Percentiles rank a stretch among this genome's conserved stretches.
phyloP scores from a whole-genome alignment of 2,113 vertebrate genomes.

The Mus pahari region DNA sequence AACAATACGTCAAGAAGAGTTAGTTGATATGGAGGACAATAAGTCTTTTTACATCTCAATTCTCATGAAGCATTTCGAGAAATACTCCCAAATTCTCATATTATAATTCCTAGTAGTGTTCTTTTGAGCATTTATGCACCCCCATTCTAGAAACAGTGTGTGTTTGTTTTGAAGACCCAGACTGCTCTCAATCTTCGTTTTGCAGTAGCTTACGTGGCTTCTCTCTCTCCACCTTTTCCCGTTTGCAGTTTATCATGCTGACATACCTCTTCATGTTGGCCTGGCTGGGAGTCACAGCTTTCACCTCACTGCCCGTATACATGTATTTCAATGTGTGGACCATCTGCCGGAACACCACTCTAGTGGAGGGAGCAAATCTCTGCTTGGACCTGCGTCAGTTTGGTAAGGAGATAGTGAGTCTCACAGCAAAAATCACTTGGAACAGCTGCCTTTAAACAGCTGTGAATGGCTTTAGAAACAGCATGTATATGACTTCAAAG shows the following conservation, averaged over 20 bases:
- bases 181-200: not conserved
- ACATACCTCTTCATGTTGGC: constrained; percentile 99
- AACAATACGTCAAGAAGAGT: not conserved
- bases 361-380: constrained; percentile 92
- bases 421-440: not conserved
- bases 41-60: not conserved
- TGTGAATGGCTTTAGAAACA: not conserved
- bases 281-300: constrained; percentile 98
- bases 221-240: constrained; percentile 53
- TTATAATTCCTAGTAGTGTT: not conserved
- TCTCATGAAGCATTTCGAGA: not conserved
- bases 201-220: not conserved
- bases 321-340: constrained; percentile 99
- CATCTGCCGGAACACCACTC: constrained; percentile 95
- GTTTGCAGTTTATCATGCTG: constrained; percentile 97
- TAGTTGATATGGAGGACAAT: not conserved
- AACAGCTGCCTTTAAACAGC: not conserved
- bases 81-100: not conserved
- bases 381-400: constrained; percentile 98
- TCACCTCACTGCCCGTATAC: constrained; percentile 98
- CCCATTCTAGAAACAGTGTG: not conserved
- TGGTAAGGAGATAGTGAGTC: constrained; percentile 86
- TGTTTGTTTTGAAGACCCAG: not conserved
- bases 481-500: not conserved
- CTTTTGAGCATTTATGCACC: fast-evolving